Conservation (phyloP, 1,140 invertebrate species). For the Drosophila pruinosa region DNA sequence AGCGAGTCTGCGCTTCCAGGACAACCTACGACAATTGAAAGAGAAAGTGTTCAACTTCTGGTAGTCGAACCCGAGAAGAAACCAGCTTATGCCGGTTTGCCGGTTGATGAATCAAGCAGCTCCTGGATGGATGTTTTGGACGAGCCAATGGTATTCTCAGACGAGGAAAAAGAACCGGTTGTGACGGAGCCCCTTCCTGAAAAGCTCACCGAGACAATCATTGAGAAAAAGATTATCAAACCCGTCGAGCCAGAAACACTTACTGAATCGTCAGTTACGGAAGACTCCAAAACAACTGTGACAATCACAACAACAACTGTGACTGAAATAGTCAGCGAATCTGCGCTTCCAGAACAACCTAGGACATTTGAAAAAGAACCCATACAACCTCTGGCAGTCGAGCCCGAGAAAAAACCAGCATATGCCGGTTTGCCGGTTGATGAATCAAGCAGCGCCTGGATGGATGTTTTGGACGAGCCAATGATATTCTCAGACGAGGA, state of each 20-base stretch:
- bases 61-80: slow-evolving; percentile 34
- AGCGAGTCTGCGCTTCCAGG: not conserved
- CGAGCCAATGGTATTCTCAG: slow-evolving; percentile 83
- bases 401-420: slow-evolving; percentile 48
- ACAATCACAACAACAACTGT: slow-evolving; percentile 12
- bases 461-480: slow-evolving; percentile 84
- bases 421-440: slow-evolving; percentile 83
- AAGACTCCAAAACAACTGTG: not conserved
- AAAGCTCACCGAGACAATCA: not conserved
- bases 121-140: slow-evolving; percentile 84
- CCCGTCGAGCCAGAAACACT: not conserved
- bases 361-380: not conserved
- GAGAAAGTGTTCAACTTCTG: too few species aligned
- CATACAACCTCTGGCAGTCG: too few species aligned
- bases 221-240: not conserved
- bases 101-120: slow-evolving; percentile 83
- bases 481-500: slow-evolving; percentile 83
- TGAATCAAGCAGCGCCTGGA: slow-evolving; percentile 83
- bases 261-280: not conserved
- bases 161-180: slow-evolving; percentile 66
- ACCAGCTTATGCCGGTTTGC: slow-evolving; percentile 79
- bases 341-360: not conserved
- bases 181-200: not conserved
- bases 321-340: slow-evolving; percentile 12
- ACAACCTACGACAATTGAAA: too few species aligned